Evolutionary conservation across 2,113 vertebrate genomes (phyloP), one percentile per base, ranked within the genome.

Genomic region (Nematolebias whitei): DNA sequence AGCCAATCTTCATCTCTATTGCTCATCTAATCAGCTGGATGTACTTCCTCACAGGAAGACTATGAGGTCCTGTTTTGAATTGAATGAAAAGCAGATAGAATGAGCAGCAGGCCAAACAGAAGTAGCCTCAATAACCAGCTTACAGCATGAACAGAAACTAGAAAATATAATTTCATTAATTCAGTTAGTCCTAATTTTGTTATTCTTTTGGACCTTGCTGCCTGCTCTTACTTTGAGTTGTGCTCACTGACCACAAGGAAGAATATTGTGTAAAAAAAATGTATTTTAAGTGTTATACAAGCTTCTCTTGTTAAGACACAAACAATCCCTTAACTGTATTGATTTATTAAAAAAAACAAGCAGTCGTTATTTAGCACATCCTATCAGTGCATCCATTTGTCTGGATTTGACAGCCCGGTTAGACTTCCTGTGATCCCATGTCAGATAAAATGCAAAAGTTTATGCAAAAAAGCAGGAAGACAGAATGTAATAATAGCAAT

Each of bases 51-150:
- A 14, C 58, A 72, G 80, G 75, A 86, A 69, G 53, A 73, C 51
- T 48, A 80, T 61, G 32, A 71, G 54, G 62, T 86, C 73, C 84
- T 85, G 82, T 88, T 88, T 85, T 77, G 55, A 77, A 82, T 81
- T 54, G 35, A 35, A 62, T 54, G 50, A 80, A 66, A 78, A 83
- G 49, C 76, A 79, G 56, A 71, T 19, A 63, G 67, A 80, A 12
- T 13, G 39, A 19, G 64, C 58, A 15, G 40, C 60, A 51, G 65
- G 65, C 64, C 10, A 8, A 44, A 51, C 60, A 39, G 69, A 39
- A 54, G 35, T 1, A 14, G 38, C 65, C 18, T 29, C 50, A 39
- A 20, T 12, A 29, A 57, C 6, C 43, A 41, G 19, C 20, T 57
- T 1, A 43, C 23, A 56, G 29, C 14, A 24, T 5, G 12, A 14